Evolutionary conservation across 2,888 invertebrate species (phyloP).

Genomic region (Tanytarsus gracilentus): DNA sequence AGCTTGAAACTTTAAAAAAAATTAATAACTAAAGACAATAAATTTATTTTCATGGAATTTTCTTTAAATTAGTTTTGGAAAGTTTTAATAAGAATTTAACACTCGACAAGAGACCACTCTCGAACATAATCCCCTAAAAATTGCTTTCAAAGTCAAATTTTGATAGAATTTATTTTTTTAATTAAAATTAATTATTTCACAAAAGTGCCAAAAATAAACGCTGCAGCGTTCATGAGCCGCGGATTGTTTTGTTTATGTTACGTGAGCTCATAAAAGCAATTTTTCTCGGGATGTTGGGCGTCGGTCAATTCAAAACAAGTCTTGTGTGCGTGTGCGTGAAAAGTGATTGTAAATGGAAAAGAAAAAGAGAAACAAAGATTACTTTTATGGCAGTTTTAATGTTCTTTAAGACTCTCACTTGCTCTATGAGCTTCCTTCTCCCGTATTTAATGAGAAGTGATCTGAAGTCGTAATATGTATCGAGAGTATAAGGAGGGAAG

Average conservation of each 20-base stretch:
- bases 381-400: conserved; percentile 27
- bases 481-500: conserved; percentile 10
- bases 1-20: too few species aligned
- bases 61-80: too few species aligned
- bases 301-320: not conserved
- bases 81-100: too few species aligned
- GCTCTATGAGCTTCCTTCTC: not conserved
- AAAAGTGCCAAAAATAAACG: too few species aligned
- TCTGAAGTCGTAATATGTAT: conserved; percentile 26
- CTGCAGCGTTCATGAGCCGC: not conserved
- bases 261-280: conserved; percentile 9
- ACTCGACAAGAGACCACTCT: too few species aligned
- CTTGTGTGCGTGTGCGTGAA: not conserved
- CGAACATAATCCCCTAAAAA: too few species aligned
- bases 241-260: conserved; percentile 8
- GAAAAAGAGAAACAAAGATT: too few species aligned
- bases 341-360: conserved; percentile 24
- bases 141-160: too few species aligned
- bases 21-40: too few species aligned
- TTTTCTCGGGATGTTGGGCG: not conserved
- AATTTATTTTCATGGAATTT: too few species aligned
- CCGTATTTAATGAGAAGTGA: conserved; percentile 25
- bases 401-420: conserved; percentile 20
- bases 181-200: too few species aligned
- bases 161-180: too few species aligned